Evolutionary conservation across 2,797 vertebrate species (phyloP).

Genomic region (Mycteria americana): DNA sequence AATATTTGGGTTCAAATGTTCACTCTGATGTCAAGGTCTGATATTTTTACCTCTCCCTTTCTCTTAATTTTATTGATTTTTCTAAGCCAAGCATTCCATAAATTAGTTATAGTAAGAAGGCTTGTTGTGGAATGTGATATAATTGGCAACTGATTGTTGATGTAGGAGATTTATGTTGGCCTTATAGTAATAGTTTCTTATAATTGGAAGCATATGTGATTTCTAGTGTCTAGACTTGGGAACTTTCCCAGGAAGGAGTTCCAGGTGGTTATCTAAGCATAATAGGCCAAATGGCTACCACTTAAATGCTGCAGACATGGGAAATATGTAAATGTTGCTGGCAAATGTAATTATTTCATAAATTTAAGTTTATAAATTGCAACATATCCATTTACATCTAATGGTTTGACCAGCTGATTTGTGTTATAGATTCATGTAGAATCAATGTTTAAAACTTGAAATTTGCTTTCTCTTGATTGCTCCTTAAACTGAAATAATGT

Average conservation of each 20-base stretch:
- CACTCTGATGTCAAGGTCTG: slow-evolving; percentile 19
- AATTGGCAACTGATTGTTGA: slow-evolving; percentile 65
- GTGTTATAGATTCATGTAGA: not conserved
- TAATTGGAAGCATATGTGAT: slow-evolving; percentile 73
- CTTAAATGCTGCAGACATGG: slow-evolving; percentile 44
- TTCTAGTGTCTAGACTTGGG: slow-evolving; percentile 75
- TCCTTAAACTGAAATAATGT: not conserved
- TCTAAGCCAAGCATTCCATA: slow-evolving; percentile 47
- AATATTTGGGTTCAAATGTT: slow-evolving; percentile 38
- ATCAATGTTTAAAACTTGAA: not conserved
- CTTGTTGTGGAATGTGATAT: slow-evolving; percentile 62
- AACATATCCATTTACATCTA: not conserved
- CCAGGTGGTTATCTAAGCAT: slow-evolving; percentile 75
- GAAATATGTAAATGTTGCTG: slow-evolving; percentile 30
- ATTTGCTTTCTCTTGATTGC: not conserved
- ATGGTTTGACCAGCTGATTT: not conserved
- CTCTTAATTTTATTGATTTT: slow-evolving; percentile 48
- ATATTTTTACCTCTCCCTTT: slow-evolving; percentile 34
- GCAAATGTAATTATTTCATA: slow-evolving; percentile 36
- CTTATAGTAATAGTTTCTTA: slow-evolving; percentile 51
- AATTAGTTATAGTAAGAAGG: slow-evolving; percentile 48
- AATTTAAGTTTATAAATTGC: slow-evolving; percentile 27
- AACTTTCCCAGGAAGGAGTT: slow-evolving; percentile 72
- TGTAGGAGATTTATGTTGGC: slow-evolving; percentile 64
- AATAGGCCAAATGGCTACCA: slow-evolving; percentile 55